Base-by-base conservation (phyloP, 1,140 invertebrate genomes). In the Harlomillsia oculata region DNA sequence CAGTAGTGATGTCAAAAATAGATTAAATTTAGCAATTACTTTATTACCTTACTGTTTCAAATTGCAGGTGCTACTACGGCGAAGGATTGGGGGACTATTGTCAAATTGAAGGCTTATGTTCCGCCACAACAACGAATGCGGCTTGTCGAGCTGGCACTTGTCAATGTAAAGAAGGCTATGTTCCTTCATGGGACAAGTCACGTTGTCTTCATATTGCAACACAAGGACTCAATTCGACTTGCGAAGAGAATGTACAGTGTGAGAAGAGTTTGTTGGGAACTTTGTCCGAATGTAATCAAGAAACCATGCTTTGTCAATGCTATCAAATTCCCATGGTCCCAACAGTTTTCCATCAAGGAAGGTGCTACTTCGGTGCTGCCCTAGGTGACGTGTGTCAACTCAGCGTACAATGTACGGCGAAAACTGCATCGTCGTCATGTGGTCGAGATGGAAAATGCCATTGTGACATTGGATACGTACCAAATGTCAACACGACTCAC, bases 301-400 rank as follows among this genome's bases (percentile, higher is more conserved):
- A 65, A n/a, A 58, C n/a, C 5, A 59, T 64, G 63, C 30, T 40
- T 13, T 65, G 64, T 43, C 46, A 59, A 51, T 62, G 64, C 43
- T 65, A 65, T 29, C 20, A 53, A 18, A 65, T 65, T 14, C 63
- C 59, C n/a, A 52, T 52, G 40, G 45, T 65, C 2, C 54, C 60
- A 3, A 65, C 60, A 9, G 54, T 65, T 3, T 65, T 62, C 30
- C 40, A 60, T 30, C 20, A 18, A 8, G 64, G 60, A 28, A 25
- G 55, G 32, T 65, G 64, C 34, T 65, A 60, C 29, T 60, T 65
- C 44, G 60, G 54, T 5, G 60, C 64, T 5, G 49, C 57, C 6
- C 60, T 65, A 2, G 64, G 64, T 0, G 64, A 65, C 26, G 60
- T 60, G 25, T 65, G 64, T 53, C 64, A 65, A 58, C 60, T 62